Base-by-base conservation (phyloP, 2,113 vertebrate species). In the Lates calcarifer region DNA sequence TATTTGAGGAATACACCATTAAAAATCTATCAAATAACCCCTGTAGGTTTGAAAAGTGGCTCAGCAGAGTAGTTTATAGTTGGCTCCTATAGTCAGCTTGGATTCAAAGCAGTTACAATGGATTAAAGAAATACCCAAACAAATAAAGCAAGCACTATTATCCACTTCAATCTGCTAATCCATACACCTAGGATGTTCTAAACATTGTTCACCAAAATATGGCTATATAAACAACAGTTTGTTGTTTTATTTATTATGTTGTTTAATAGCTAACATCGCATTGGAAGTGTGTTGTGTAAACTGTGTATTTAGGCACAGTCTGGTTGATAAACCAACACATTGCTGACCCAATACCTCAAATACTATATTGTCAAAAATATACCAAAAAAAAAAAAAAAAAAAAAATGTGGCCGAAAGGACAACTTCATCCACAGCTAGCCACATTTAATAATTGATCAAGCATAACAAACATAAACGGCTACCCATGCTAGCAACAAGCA, bases 51-150 rank as follows among this genome's bases (percentile, higher is more conserved):
- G 28, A 55, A 39, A 55, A 55, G 49, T 26, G n/a, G 31, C 66
- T 55, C 45, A 51, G 33, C 15, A n/a, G 67, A 77, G 41, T 47
- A 49, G 41, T 57, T 39, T 60, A 14, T 57, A 18, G 49, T 24
- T 65, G 57, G 51, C 47, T 41, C 20, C 26, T 75, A 55, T 76
- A 64, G 31, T 67, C 18, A 58, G 39, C 29, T 60, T n/a, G n/a
- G 64, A 49, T 47, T 58, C 55, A 58, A 45, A 66, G 35, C 26
- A 20, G 9, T 45, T 58, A 45, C 6, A 37, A 28, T 51, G 29
- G 74, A 35, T 49, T 47, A 67, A 60, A 56, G 4, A 56, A 5
- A 28, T 2, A 20, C 43, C 43, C 35, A 62, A 28, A 49, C 20
- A 47, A 15, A 43, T 11, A 22, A 18, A 51, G 9, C 33, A 60